These are phyloP conservation scores for Thripadectes ignobilis DNA, from an alignment of 2,797 vertebrate species.

Conservation along the genomic window DNA sequence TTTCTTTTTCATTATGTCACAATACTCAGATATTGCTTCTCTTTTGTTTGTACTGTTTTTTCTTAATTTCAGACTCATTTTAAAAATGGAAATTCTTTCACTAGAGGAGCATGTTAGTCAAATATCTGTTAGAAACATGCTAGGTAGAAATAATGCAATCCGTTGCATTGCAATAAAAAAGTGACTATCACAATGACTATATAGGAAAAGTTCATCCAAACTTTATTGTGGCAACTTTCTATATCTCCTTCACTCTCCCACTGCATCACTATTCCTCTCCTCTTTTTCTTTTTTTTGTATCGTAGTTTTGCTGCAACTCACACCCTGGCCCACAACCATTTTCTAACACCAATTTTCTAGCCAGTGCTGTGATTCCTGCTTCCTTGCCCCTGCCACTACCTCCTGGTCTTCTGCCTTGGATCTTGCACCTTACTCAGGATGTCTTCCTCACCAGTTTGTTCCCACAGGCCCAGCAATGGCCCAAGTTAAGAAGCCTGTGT, in stretches of 20 bases:
- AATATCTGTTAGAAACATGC: not conserved
- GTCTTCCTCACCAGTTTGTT: not conserved
- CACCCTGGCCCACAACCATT: not conserved
- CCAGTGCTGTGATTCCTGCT: not conserved
- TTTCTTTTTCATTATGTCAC: not conserved
- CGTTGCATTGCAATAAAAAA: not conserved
- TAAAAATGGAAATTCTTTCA: not conserved
- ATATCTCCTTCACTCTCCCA: not conserved
- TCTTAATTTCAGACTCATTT: not conserved
- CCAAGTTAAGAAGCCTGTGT: not conserved
- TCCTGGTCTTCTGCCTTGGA: not conserved
- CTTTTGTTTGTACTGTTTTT: not conserved
- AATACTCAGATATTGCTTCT: not conserved
- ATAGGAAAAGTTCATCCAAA: not conserved
- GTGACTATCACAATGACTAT: not conserved
- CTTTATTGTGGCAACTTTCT: not conserved
- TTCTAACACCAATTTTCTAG: not conserved
- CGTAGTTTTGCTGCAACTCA: not conserved
- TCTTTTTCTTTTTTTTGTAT: no score
- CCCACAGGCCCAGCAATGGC: not conserved
- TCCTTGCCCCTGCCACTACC: not conserved
- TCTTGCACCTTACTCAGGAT: not conserved
- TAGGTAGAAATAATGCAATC: not conserved
- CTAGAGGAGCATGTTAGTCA: not conserved
- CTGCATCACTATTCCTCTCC: not conserved